A percentile compares a stretch with the other conserved stretches of the same genome.
Conservation (phyloP, 35 echinoderm and acorn worm genomes). For the Patiria miniata region DNA sequence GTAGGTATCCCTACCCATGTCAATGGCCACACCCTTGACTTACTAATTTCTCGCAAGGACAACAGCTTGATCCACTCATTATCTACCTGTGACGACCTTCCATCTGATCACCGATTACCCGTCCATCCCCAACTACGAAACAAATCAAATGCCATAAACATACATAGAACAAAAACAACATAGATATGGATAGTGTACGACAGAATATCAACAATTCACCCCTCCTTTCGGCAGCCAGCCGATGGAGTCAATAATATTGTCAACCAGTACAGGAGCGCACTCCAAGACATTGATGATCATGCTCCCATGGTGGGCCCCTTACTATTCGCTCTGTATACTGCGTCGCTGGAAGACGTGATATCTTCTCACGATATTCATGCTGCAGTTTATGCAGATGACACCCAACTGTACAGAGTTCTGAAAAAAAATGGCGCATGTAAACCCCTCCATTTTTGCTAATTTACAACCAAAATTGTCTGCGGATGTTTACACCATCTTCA, state of each 20-base stretch:
- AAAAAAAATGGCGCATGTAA: too few species aligned
- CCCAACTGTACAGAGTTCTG: too few species aligned
- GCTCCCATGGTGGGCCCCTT: conserved; percentile 10
- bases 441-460: too few species aligned
- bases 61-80: too few species aligned
- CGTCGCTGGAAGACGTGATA: conserved; percentile 24
- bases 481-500: too few species aligned
- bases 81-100: too few species aligned
- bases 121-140: conserved; percentile 19
- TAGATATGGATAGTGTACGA: conserved; percentile 22
- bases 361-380: not conserved
- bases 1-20: conserved; percentile 35
- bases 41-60: too few species aligned
- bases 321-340: conserved; percentile 31
- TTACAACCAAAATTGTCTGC: too few species aligned
- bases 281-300: conserved; percentile 37
- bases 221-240: too few species aligned
- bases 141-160: not conserved
- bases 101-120: too few species aligned
- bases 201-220: not conserved
- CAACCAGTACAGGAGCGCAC: conserved; percentile 19
- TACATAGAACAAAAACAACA: not conserved
- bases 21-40: conserved; percentile 52
- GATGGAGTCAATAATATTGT: conserved; percentile 32
- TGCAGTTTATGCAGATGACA: conserved; percentile 35